phyloP scores from a whole-genome alignment of 2,888 invertebrate species.

The Plemyria rubiginata region DNA sequence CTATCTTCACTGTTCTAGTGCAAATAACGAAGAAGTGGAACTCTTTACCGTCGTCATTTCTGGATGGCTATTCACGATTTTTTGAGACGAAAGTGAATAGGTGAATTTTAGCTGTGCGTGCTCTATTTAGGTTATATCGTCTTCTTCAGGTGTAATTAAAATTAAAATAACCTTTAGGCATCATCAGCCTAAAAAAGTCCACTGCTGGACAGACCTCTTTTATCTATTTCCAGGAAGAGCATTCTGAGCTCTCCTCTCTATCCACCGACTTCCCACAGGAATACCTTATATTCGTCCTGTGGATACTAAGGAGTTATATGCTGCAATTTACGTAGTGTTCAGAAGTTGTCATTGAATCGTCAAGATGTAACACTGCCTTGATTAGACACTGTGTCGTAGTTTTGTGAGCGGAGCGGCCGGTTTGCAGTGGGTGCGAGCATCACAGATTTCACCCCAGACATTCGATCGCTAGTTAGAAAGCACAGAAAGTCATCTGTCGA shows the following conservation, averaged over 20 bases:
- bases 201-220: no score
- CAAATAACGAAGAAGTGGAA: neutral
- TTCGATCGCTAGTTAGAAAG: slow-evolving; percentile 72
- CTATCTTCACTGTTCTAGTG: neutral
- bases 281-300: neutral
- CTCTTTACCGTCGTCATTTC: neutral
- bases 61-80: neutral
- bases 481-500: slow-evolving; percentile 74
- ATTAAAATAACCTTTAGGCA: no score
- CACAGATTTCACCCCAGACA: slow-evolving; percentile 74
- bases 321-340: neutral
- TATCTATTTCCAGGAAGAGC: no score
- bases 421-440: slow-evolving; percentile 32
- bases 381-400: slow-evolving; percentile 5
- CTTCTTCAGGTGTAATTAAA: no score
- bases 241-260: no score
- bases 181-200: no score
- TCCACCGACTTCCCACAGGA: no score
- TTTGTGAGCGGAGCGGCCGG: slow-evolving; percentile 25
- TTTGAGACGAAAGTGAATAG: neutral
- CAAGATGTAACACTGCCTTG: slow-evolving; percentile 6
- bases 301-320: neutral
- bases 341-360: neutral
- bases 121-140: neutral
- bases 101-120: neutral